Evolutionary conservation across 2,888 invertebrate species (phyloP).

Genomic region (Drosophila austrosaltans): DNA sequence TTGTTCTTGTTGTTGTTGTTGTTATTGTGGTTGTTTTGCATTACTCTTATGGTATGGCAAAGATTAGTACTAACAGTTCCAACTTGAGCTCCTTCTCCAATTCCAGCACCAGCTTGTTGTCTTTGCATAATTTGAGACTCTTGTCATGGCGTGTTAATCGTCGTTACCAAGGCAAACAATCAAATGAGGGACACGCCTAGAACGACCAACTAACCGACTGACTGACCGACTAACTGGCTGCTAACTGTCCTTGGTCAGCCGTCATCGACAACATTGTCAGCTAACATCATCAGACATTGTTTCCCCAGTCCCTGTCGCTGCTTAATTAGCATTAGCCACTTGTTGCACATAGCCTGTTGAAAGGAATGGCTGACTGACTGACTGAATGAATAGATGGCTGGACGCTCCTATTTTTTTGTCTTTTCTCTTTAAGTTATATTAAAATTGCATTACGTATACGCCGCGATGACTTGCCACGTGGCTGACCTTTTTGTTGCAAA

Average conservation of each 20-base stretch:
- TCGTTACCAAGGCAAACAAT: constrained; percentile 8
- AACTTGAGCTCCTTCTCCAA: constrained; percentile 7
- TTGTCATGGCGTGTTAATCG: constrained; percentile 9
- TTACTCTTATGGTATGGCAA: background rate
- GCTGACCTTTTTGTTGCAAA: background rate
- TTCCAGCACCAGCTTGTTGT: constrained; percentile 7
- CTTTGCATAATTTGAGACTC: constrained; percentile 7
- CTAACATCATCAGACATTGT: background rate
- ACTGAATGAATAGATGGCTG: background rate
- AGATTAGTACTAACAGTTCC: background rate
- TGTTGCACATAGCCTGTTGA: constrained; percentile 1
- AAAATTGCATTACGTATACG: constrained; percentile 2
- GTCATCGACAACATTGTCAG: constrained; percentile 9
- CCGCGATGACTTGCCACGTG: background rate
- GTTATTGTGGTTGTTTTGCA: no score
- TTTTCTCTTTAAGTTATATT: background rate
- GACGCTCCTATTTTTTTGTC: background rate
- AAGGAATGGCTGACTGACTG: constrained; percentile 2
- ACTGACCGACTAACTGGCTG: background rate
- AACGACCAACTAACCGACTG: background rate
- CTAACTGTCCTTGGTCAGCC: constrained; percentile 1
- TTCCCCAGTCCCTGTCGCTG: background rate
- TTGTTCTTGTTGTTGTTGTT: background rate
- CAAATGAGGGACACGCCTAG: constrained; percentile 7
- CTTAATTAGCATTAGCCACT: constrained; percentile 13